Base-by-base conservation (phyloP, 2,888 invertebrate genomes). In the Andrena camellia region DNA sequence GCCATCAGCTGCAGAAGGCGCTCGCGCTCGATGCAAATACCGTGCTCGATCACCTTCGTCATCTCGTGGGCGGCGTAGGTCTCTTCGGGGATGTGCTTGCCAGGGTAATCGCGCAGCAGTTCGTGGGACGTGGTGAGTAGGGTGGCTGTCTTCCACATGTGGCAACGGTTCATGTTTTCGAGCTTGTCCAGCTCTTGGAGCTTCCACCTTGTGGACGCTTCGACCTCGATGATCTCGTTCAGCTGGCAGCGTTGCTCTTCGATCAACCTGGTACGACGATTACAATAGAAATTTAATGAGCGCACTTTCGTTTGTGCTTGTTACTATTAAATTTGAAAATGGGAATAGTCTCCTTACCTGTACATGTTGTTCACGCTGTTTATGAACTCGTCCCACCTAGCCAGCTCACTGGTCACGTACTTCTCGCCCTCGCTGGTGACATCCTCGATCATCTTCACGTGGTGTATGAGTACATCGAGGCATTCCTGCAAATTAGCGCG, bases 1-100 rank as follows among this genome's bases (percentile, higher is more conserved):
- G 97, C 96, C 33, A 97, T 95, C 26, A 97, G 93, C 92, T 98
- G 97, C 5, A 97, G 93, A 0, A 97, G 95, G 69, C 97, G 96
- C 83, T 98, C 97, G 81, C 97, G 95, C 94, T 98, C 97, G 6
- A 95, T 95, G 42, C 95, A 95, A 8, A 98, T 96, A 26, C 95
- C 95, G 86, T 96, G 96, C 86, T 97, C 97, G 7, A 97, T 95
- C 87, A 96, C 96, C 91, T 96, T 96, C 0, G 96, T 96, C 23
- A 95, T 95, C 86, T 97, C 97, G 80, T 96, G 96, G 59, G 96
- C 95, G 13, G 93, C 92, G 90, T 96, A 97, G 0, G 97, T 95
- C 85, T 96, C 96, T 67, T 95, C 94, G 0, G 97, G 97, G 72
- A 97, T 96, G 90, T 96, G 96, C 84, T 96, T 96, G 31, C 96